phyloP scores from a whole-genome alignment of 1,140 invertebrate species.

The Drosophila kanapiae region DNA sequence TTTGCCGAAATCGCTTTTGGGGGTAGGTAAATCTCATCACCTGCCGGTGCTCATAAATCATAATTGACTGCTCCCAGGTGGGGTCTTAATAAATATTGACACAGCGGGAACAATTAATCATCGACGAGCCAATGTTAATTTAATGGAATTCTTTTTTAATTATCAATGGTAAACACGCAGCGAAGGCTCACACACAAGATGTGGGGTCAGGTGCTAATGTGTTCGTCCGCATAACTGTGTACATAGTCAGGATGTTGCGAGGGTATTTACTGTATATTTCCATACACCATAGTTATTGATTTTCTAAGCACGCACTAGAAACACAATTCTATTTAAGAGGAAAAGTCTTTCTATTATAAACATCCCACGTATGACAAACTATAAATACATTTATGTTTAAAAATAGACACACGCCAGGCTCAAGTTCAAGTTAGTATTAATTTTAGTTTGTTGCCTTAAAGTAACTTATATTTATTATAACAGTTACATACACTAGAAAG shows the following conservation, averaged over 20 bases:
- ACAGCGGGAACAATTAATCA: constrained; percentile 63
- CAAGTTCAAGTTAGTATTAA: neutral
- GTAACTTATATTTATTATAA: neutral
- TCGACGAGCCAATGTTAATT: constrained; percentile 30
- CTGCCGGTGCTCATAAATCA: constrained; percentile 63
- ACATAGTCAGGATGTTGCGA: too few species aligned
- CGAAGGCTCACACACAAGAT: neutral
- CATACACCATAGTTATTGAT: neutral
- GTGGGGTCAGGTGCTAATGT: neutral
- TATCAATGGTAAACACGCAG: constrained; percentile 38
- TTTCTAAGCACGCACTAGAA: neutral
- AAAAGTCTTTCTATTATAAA: neutral
- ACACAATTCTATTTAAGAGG: neutral
- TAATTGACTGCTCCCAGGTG: constrained; percentile 49
- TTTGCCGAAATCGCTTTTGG: constrained; percentile 40
- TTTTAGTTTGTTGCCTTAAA: neutral
- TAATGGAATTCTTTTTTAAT: constrained; percentile 40
- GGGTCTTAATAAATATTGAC: constrained; percentile 62
- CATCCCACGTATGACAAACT: neutral
- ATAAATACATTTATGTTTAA: neutral
- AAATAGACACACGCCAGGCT: neutral
- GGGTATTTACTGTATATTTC: neutral
- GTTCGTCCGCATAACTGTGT: neutral
- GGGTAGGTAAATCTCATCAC: constrained; percentile 22
- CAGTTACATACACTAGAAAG: too few species aligned